Base-by-base conservation (phyloP, 2,888 invertebrate genomes). In the Pseudoips prasinana region DNA sequence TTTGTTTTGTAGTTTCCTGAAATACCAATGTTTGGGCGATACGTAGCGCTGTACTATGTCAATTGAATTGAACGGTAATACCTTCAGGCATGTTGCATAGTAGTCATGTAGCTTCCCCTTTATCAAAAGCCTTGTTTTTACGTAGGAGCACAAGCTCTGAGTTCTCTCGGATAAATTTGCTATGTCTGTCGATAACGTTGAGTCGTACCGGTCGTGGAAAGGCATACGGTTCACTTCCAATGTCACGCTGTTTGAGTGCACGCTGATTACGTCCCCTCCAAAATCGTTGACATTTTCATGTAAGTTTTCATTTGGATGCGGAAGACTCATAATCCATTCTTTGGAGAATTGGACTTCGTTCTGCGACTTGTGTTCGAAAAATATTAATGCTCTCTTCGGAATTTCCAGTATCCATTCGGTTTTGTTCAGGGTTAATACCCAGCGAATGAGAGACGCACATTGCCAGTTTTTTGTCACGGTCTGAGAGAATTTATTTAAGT, bases 361-460 rank as follows among this genome's bases (percentile, higher is more conserved):
- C 10, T 26, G 22, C 0, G 27, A 26, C 1, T 34, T 39, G 1
- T 1, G 9, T 0, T 18, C 6, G n/a, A 29, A 30, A 22, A 17
- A 39, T 0, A 29, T 23, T 6, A 39, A 34, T 7, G 29, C 24
- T 4, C 30, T 26, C 1, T 39, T 34, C n/a, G 34, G 34, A 1
- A 39, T 5, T 3, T 34, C 7, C 0, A 38, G 54, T 1, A n/a
- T 20, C 1, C 26, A 10, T 1, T 1, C 22, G 5, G 5, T 7
- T 22, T 33, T 33, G 18, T 28, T 28, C 18, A 28, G 19, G 33
- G 8, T 33, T 7, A 34, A 36, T 22, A 25, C 29, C 39, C 26
- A 40, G 7, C n/a, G 25, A 32, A 40, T 41, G 36, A 36, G 20
- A 22, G n/a, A n/a, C n/a, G n/a, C n/a, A n/a, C n/a, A n/a, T 26